Percentiles rank a stretch among this genome's conserved stretches.
These are phyloP conservation scores for Luidia sarsii DNA, from an alignment of 53 echinoderm and acorn worm genomes.

Conservation along the genomic window DNA sequence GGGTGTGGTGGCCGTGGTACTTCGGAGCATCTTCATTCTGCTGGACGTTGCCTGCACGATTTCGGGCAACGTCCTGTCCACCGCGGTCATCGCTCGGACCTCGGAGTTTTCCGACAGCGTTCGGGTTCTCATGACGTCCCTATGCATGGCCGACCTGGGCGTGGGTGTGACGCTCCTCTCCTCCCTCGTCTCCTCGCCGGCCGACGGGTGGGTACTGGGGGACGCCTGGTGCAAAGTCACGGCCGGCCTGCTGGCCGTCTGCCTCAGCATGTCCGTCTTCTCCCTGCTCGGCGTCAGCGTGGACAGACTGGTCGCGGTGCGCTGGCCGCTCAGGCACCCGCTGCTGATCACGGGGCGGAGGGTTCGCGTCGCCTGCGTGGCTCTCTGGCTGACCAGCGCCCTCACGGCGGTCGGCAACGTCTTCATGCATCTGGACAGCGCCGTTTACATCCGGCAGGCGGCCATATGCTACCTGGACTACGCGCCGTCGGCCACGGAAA, in stretches of 20 bases:
- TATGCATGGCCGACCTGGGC: slow-evolving; percentile 32
- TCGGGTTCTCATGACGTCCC: slow-evolving; percentile 33
- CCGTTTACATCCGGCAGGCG: not conserved
- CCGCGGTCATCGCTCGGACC: slow-evolving; percentile 11
- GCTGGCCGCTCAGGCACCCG: slow-evolving; percentile 40
- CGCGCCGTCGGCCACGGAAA: not conserved
- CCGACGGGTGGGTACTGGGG: slow-evolving; percentile 33
- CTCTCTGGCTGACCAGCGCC: slow-evolving; percentile 11
- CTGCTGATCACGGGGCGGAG: slow-evolving; percentile 24
- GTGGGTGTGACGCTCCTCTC: slow-evolving; percentile 21
- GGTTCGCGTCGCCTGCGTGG: slow-evolving; percentile 8
- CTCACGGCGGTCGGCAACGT: slow-evolving; percentile 11
- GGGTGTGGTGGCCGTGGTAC: not conserved
- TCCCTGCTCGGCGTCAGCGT: slow-evolving; percentile 40
- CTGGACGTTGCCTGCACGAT: slow-evolving; percentile 16
- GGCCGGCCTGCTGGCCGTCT: slow-evolving; percentile 23
- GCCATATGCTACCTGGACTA: slow-evolving; percentile 28
- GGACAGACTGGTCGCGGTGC: slow-evolving; percentile 36
- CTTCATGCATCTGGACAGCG: not conserved
- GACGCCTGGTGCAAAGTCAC: slow-evolving; percentile 50
- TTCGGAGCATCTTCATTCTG: slow-evolving; percentile 25
- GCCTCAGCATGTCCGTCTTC: slow-evolving; percentile 37
- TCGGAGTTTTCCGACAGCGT: slow-evolving; percentile 1
- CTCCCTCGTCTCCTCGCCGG: slow-evolving; percentile 5
- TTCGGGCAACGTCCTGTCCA: slow-evolving; percentile 27